Conservation (phyloP, 1,140 invertebrate species). For the Sminthurinus signatus region DNA sequence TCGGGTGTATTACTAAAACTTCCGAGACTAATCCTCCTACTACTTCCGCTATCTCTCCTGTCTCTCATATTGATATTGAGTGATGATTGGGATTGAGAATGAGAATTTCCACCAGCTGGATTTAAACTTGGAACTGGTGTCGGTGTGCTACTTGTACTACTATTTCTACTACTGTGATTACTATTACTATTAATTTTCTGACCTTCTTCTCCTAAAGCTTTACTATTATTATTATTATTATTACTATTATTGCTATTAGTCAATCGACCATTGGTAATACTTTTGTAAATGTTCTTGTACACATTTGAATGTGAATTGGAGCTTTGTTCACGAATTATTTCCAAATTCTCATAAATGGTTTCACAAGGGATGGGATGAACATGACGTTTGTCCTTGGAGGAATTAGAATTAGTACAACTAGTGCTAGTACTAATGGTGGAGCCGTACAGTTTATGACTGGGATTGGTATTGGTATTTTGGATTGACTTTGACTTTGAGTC, state of each 20-base stretch:
- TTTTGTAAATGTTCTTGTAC: too few species aligned
- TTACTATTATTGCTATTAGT: not conserved
- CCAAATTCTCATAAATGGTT: conserved; percentile 42
- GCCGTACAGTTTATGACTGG: too few species aligned
- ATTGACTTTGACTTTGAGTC: too few species aligned
- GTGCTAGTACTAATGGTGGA: too few species aligned
- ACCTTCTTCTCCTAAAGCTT: too few species aligned
- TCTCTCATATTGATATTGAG: not conserved
- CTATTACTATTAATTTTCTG: not conserved
- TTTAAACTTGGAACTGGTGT: not conserved
- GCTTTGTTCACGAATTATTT: conserved; percentile 29
- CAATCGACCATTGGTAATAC: not conserved
- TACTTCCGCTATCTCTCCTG: not conserved
- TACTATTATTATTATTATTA: not conserved
- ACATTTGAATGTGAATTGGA: not conserved
- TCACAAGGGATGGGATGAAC: conserved; percentile 14
- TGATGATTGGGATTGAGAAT: not conserved
- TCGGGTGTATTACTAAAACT: too few species aligned
- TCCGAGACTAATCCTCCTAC: too few species aligned
- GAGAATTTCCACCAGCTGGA: not conserved
- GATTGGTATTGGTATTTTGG: too few species aligned
- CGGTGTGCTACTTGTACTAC: not conserved
- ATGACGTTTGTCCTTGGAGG: conserved; percentile 3
- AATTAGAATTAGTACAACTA: too few species aligned
- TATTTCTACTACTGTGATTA: not conserved